phyloP scores from a whole-genome alignment of 2,113 vertebrate genomes.

The Beaufortia kweichowensis region DNA sequence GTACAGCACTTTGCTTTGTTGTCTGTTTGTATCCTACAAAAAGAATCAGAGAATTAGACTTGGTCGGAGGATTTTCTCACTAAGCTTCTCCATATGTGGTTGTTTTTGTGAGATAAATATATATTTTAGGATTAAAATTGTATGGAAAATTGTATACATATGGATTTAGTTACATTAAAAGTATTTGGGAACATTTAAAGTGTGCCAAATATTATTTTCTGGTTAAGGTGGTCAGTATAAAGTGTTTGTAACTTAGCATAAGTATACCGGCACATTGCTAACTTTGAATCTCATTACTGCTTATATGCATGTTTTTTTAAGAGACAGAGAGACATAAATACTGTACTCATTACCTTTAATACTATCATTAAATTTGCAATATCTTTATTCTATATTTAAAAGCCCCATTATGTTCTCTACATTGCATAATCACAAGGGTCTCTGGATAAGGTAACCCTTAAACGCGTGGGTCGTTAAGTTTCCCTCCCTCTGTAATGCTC shows the following conservation, averaged over 20 bases:
- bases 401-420: background rate
- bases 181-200: no score
- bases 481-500: conserved; percentile 7
- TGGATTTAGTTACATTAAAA: no score
- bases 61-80: background rate
- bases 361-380: background rate
- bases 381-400: background rate
- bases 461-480: background rate
- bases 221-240: no score
- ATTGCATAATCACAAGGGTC: background rate
- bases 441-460: background rate
- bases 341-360: no score
- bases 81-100: background rate
- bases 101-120: conserved; percentile 17
- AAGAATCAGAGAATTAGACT: background rate
- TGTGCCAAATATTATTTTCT: no score
- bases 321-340: no score
- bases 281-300: no score
- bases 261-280: no score
- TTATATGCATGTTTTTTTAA: no score
- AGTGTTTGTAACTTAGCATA: no score
- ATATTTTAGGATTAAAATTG: no score
- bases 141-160: no score
- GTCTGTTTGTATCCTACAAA: background rate
- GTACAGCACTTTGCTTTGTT: background rate